These are phyloP conservation scores for Gavia stellata DNA, from an alignment of 2,113 vertebrate genomes.

Conservation along the genomic window DNA sequence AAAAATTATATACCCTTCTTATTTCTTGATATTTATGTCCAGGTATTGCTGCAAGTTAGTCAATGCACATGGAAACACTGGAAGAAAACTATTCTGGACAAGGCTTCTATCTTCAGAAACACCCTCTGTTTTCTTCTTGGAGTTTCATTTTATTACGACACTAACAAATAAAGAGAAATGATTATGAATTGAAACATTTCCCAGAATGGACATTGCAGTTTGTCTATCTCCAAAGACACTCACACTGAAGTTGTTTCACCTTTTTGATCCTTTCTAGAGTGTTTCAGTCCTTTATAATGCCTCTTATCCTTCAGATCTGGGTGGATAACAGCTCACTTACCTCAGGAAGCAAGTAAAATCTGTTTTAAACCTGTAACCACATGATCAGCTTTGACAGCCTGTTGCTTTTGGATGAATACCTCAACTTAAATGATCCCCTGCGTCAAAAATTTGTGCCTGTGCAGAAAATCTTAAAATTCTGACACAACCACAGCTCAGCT, in stretches of 20 bases:
- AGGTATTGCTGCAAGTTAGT: not conserved
- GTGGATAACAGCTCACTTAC: not conserved
- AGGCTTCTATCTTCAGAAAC: not conserved
- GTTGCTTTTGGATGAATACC: not conserved
- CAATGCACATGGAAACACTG: not conserved
- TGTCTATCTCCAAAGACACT: not conserved
- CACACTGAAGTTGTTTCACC: not conserved
- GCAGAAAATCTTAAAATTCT: not conserved
- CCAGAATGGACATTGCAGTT: not conserved
- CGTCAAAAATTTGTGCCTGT: not conserved
- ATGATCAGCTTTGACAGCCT: not conserved
- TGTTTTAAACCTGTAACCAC: not conserved
- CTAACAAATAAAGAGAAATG: not conserved
- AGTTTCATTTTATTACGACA: not conserved
- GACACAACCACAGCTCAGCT: not conserved
- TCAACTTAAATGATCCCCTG: not conserved
- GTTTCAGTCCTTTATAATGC: not conserved
- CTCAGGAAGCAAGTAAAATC: not conserved
- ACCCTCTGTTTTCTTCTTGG: not conserved
- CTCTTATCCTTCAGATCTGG: not conserved
- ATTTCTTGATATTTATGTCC: not conserved
- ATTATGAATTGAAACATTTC: not conserved
- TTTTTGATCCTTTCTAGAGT: not conserved
- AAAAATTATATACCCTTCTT: not conserved
- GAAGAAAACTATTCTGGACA: not conserved